Evolutionary conservation across 2,797 vertebrate genomes (phyloP), one percentile per base, ranked within the genome.

Genomic region (Karalla daura): DNA sequence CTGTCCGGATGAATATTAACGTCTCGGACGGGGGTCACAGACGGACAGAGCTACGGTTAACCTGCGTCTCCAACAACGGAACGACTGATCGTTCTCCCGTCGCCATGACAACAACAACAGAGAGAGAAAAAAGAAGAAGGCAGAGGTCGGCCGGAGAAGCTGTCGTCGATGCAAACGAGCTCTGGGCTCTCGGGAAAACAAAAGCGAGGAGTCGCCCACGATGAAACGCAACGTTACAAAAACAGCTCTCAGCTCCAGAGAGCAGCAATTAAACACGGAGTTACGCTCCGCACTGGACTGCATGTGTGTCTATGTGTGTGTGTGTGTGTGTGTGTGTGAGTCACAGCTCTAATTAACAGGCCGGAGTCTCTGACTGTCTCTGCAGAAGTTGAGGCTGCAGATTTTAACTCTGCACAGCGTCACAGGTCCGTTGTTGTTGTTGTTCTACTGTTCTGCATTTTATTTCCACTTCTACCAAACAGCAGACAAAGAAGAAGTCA

Each of bases 141-240:
- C 39, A 25, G 33, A 21, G 5, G 33, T 15, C 40, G 27, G 39
- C 28, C 14, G 18, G 20, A 51, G 46, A 28, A 7, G 11, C 25
- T 49, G 52, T 14, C 65, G 21, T 52, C 15, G 66, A 68, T 76
- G 51, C 52, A 72, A 78, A 86, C 67, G 20, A 75, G 56, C 20
- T 15, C 40, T 56, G 2, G 4, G 49, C 54, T 52, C 28, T 12
- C n/a, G 15, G 11, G 28, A 40, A 70, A 82, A 68, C 58, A 65
- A 70, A 76, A 56, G 33, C 54, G 1, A n/a, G n/a, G 33, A 32
- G 15, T 55, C 64, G 18, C 60, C 30, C 44, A 35, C 62, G 7
- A 55, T 20, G 5, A 63, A 50, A 56, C 49, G 2, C 32, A 47
- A 13, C 0, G 9, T 27, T 44, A 58, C 60, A 27, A 50, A 61